phyloP scores from a whole-genome alignment of 2,888 invertebrate species.

The Mimumesa dahlbomi region DNA sequence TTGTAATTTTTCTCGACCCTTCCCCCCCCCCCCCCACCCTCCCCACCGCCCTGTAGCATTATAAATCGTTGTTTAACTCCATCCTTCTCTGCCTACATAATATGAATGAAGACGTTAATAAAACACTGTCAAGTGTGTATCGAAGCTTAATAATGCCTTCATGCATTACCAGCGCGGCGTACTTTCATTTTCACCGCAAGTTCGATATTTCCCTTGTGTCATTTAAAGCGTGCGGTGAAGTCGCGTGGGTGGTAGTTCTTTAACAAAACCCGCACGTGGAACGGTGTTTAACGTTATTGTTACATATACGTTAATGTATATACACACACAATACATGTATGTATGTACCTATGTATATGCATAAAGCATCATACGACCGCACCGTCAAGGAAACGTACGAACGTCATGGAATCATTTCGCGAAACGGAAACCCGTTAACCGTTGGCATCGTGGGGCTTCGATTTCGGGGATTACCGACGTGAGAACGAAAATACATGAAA shows the following conservation, averaged over 20 bases:
- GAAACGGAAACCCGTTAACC: slow-evolving; percentile 43
- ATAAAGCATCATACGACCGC: slow-evolving; percentile 2
- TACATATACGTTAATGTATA: too few relatives aligned
- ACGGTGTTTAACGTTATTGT: too few relatives aligned
- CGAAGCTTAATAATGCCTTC: slow-evolving; percentile 43
- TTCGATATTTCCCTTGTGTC: slow-evolving; percentile 34
- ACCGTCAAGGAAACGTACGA: slow-evolving; percentile 33
- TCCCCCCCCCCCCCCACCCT: background rate
- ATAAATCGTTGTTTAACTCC: slow-evolving; percentile 31
- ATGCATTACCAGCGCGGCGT: slow-evolving; percentile 39
- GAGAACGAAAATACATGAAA: background rate
- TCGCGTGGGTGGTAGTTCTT: slow-evolving; percentile 54
- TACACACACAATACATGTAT: slow-evolving; percentile 6
- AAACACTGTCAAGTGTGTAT: slow-evolving; percentile 17
- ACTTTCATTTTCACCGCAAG: slow-evolving; percentile 61
- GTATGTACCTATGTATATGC: background rate
- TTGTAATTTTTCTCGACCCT: slow-evolving; percentile 19
- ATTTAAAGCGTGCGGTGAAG: slow-evolving; percentile 39
- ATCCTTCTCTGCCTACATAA: slow-evolving; percentile 43
- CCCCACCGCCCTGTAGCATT: background rate
- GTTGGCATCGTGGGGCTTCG: slow-evolving; percentile 34
- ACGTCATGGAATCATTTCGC: slow-evolving; percentile 27
- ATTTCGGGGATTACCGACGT: slow-evolving; percentile 31
- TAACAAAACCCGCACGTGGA: slow-evolving; percentile 53
- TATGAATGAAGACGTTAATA: slow-evolving; percentile 53